These are phyloP conservation scores for Drosophila parabipectinata DNA, from an alignment of 1,140 invertebrate genomes.

Conservation along the genomic window DNA sequence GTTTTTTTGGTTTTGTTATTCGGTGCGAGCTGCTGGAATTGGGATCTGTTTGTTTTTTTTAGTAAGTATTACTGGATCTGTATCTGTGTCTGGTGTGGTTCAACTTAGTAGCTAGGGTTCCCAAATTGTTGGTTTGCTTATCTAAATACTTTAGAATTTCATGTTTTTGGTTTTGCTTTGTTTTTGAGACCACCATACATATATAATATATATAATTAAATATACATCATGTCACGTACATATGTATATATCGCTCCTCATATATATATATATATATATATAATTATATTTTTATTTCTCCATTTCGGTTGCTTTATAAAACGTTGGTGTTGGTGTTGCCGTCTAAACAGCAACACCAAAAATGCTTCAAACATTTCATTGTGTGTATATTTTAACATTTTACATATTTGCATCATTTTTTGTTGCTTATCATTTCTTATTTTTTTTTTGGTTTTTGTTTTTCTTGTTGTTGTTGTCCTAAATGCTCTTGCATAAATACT, in stretches of 20 bases:
- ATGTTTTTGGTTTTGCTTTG: conserved; percentile 60
- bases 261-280: conserved; percentile 43
- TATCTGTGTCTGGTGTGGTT: conserved; percentile 38
- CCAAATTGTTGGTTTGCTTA: conserved; percentile 73
- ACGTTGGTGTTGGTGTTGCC: conserved; percentile 70
- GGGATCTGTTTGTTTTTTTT: conserved; percentile 6
- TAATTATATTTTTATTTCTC: conserved; percentile 38
- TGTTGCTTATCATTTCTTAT: conserved; percentile 26
- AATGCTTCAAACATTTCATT: conserved; percentile 79
- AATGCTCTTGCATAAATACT: conserved; percentile 57
- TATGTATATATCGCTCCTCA: conserved; percentile 43
- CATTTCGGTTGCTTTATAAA: conserved; percentile 64
- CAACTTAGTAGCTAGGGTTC: conserved; percentile 70
- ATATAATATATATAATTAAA: conserved; percentile 72
- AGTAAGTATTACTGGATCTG: conserved; percentile 15
- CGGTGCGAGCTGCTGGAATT: conserved; percentile 54
- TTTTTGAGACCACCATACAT: conserved; percentile 66
- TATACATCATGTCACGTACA: conserved; percentile 54
- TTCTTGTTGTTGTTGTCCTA: conserved; percentile 63
- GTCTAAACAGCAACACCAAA: conserved; percentile 75
- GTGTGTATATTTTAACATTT: conserved; percentile 68
- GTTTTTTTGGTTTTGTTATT: conserved; percentile 26
- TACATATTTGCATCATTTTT: conserved; percentile 46
- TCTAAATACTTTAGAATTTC: conserved; percentile 82
- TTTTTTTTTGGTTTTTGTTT: conserved; percentile 44